Evolutionary conservation across 2,113 vertebrate species (phyloP), one percentile per base, ranked within the genome.

Genomic region (Colossoma macropomum): DNA sequence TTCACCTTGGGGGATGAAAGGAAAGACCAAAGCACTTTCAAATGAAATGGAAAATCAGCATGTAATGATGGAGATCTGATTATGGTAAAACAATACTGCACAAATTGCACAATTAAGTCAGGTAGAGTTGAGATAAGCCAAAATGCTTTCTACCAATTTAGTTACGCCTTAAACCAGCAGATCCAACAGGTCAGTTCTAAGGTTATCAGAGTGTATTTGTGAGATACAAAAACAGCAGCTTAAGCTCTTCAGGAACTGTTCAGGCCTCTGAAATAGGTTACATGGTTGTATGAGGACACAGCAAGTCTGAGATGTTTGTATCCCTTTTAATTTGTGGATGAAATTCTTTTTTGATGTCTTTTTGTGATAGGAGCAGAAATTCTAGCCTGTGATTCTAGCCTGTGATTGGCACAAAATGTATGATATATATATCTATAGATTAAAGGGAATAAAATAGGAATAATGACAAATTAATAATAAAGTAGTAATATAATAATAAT

Each of bases 1-100:
- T 82, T 21, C n/a, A 69, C 48, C 48, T 27, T 56, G 60, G 75
- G n/a, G 38, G 50, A 38, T 83, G 38, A n/a, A 83, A 7, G 66
- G 54, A 34, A 83, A 50, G 27, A 45, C 68, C 34, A 5, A 15
- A 45, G 34, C 68, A 71, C 12, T 25, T 71, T 71, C 12, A 45
- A 71, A 71, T 15, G 21, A 71, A 71, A 45, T 71, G 38, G 68
- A 17, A 71, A 45, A 71, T 71, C 41, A 16, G 23, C n/a, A 21
- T 21, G 12, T 23, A 69, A 25, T 45, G 34, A 45, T 45, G 23
- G 68, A 45, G 68, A 41, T 45, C 30, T 71, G 19, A 11, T 69
- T 69, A 38, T 38, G 16, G n/a, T 41, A n/a, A 71, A 23, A 41
- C 68, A 10, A 45, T 71, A 45, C n/a, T 12, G 59, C 23, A 13